Base-by-base conservation (phyloP, 2,113 vertebrate species). In the Chionomys nivalis region DNA sequence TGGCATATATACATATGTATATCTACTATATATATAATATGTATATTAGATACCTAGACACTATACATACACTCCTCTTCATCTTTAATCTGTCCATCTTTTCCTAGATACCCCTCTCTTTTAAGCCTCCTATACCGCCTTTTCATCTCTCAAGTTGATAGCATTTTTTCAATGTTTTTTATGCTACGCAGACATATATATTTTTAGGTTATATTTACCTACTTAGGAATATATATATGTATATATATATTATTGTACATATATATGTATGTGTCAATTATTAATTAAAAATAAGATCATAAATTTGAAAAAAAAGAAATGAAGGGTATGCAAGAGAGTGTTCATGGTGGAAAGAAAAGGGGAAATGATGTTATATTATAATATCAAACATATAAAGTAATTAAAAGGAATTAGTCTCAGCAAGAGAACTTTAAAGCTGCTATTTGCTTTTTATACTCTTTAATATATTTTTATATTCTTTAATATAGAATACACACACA, bases 111-210 rank as follows among this genome's bases (percentile, higher is more conserved):
- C 2, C 47, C 77, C 16, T 79, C 33, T 9, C 9, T 36, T 36
- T 23, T 52, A n/a, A 1, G 1, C 9, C 2, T 10, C 17, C 33
- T 23, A 13, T 24, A 52, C 2, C 10, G 5, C 19, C 2, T 55
- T 21, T 23, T 11, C 33, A 81, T n/a, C 33, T 79, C 77, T 55
- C 31, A 81, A 55, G 5, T 52, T 79, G 19, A n/a, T n/a, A 23
- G 19, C 17, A 52, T 81, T 79, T 55, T 55, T 55, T 21, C 6
- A 36, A 23, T 81, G 33, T 10, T 79, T 79, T 5, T 23, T 79
- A 55, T 24, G 31, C 2, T n/a, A 55, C 21, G 24, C 2, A 36
- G 5, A 81, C 5, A n/a, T 21, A n/a, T 23, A 10, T 55, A 81
- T 55, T 81, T 81, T 81, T 3, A 21, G 2, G 33, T 81, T 81